Evolutionary conservation across 2,113 vertebrate genomes (phyloP).

Genomic region (Barbus barbus): DNA sequence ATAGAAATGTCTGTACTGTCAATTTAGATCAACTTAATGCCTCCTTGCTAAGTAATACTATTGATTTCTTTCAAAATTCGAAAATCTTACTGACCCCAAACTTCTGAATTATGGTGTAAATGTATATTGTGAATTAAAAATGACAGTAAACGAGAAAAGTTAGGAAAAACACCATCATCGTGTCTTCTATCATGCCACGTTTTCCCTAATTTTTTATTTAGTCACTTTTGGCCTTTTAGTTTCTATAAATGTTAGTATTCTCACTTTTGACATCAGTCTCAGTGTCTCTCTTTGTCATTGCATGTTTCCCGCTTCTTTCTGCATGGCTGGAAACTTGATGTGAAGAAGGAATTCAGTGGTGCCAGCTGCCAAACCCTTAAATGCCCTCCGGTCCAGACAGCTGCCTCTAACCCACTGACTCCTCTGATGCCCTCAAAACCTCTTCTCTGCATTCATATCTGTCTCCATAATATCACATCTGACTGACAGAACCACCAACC

Average conservation of each 20-base stretch:
- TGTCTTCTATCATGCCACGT: background rate
- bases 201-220: background rate
- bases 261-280: background rate
- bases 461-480: conserved; percentile 1
- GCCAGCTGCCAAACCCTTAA: conserved; percentile 24
- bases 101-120: background rate
- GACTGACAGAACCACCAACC: conserved; percentile 12
- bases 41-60: too few relatives aligned
- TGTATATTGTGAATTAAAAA: background rate
- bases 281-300: background rate
- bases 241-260: background rate
- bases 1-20: too few relatives aligned
- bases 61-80: background rate
- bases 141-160: background rate
- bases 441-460: background rate
- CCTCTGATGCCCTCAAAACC: background rate
- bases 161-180: background rate
- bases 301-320: background rate
- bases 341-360: background rate
- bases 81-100: background rate
- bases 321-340: background rate
- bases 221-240: background rate
- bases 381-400: conserved; percentile 7
- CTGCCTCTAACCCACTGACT: background rate
- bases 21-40: too few relatives aligned